Base-by-base conservation (phyloP, 2,888 invertebrate genomes). In the Drosophila eohydei region DNA sequence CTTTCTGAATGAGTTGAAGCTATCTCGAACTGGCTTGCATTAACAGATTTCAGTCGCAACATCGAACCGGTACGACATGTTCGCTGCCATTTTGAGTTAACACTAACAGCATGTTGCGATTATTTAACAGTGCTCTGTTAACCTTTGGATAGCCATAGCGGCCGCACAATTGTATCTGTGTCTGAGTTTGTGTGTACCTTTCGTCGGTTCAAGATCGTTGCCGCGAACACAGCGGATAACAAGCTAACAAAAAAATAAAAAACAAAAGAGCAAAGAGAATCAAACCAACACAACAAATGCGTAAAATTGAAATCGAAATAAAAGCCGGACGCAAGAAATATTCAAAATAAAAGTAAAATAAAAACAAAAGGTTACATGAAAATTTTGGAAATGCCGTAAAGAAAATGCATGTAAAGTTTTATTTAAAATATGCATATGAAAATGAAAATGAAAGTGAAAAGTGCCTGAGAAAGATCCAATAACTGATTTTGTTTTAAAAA, bases 401-500 rank as follows among this genome's bases (percentile, higher is more conserved):
- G 63, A 60, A 80, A 76, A 71, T 67, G 74, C 71, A 67, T 70
- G 55, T 70, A 67, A 75, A 75, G 52, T 66, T 58, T 34, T n/a
- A 74, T 48, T 64, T 36, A 9, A 54, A 60, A 59, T 41, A 44
- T 38, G 44, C 8, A 21, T 12, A 63, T 46, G 30, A 48, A 59
- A 68, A 63, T 46, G 30, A 48, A 59, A 68, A 67, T 56, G 58
- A 65, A 70, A 74, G 62, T 72, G 68, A 71, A 68, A 63, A 72
- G 61, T 55, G 62, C 43, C 41, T 71, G 63, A 74, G 9, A 64
- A 43, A 72, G 62, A 44, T 56, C 60, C 51, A 28, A 64, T 54
- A 72, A 85, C 80, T 83, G 90, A 90, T 91, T 91, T 91, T 91
- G 90, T 91, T 90, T 88, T 89, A 90, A 83, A 91, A 90, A 91